A percentile compares a stretch with the other conserved stretches of the same genome.
Evolutionary conservation across 2,113 vertebrate genomes (phyloP).

Genomic region (Dunckerocampus dactyliophorus): DNA sequence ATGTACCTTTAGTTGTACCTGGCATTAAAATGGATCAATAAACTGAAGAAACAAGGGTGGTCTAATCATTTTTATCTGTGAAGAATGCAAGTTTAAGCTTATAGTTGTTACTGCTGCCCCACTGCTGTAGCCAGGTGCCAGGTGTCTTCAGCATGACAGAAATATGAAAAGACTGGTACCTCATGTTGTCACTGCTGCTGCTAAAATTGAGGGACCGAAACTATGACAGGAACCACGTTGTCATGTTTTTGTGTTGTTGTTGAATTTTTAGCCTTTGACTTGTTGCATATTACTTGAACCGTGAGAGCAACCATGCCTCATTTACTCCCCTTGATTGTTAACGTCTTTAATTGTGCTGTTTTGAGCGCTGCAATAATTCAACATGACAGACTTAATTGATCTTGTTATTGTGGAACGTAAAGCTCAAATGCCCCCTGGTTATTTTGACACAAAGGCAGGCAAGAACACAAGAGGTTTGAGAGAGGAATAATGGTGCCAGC

Average conservation of each 20-base stretch:
- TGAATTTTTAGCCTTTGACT: constrained; percentile 7
- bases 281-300: constrained; percentile 7
- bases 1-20: too few relatives aligned
- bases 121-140: constrained; percentile 7
- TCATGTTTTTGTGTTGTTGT: background rate
- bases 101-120: constrained; percentile 29
- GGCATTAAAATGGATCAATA: too few relatives aligned
- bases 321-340: constrained; percentile 18
- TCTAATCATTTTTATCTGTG: constrained; percentile 44
- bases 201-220: constrained; percentile 12
- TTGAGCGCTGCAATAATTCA: constrained; percentile 42
- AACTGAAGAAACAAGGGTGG: too few relatives aligned
- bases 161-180: constrained; percentile 11
- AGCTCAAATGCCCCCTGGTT: constrained; percentile 52
- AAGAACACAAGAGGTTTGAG: constrained; percentile 41
- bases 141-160: constrained; percentile 16
- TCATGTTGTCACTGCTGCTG: constrained; percentile 20
- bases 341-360: constrained; percentile 36
- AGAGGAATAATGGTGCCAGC: constrained; percentile 43
- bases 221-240: background rate
- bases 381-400: constrained; percentile 68
- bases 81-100: constrained; percentile 44
- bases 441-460: constrained; percentile 56
- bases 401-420: constrained; percentile 57
- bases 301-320: constrained; percentile 11